Evolutionary conservation across 2,888 invertebrate genomes (phyloP), one percentile per base, ranked within the genome.

Genomic region (Platycheirus rosarum): DNA sequence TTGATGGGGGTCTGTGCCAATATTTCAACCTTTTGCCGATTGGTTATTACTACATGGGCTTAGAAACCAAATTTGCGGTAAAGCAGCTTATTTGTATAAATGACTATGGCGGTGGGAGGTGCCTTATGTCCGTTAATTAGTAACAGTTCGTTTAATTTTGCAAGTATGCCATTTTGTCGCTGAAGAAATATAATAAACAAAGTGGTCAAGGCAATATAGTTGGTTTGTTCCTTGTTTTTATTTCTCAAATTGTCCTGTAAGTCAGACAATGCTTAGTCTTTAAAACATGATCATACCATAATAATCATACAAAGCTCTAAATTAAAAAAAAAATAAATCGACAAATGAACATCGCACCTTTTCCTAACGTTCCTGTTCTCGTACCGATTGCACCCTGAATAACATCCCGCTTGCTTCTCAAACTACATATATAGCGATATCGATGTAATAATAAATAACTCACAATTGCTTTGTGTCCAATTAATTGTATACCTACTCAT

Each of bases 81-180:
- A 0, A 7, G 3, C 9, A 60, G 3, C n/a, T n/a, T n/a, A n/a
- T n/a, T 16, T 18, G n/a, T 35, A 16, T 40, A 9, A 6, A 18
- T 32, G 44, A n/a, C n/a, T 7, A 18, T 29, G 46, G 20, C 51
- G 46, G 70, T 70, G 42, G 80, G 80, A 80, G 75, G 80, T 71
- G 75, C 9, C 75, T 57, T 32, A 29, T 63, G 26, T 35, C 48
- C 9, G 18, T 42, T 11, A 35, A 23, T 48, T 68, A n/a, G n/a
- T n/a, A n/a, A 68, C 49, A 46, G 26, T 79, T 79, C 68, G 26
- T 11, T 70, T 80, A 53, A 60, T 65, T 65, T 32, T 14, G 35
- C 42, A 23, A 57, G 51, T 60, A 69, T 74, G 75, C 79, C 79
- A 80, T 80, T 80, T 80, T 80, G 75, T 80, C 79, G 79, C 60